Base-by-base conservation (phyloP, 2,888 invertebrate species). In the Crioceris asparagi region DNA sequence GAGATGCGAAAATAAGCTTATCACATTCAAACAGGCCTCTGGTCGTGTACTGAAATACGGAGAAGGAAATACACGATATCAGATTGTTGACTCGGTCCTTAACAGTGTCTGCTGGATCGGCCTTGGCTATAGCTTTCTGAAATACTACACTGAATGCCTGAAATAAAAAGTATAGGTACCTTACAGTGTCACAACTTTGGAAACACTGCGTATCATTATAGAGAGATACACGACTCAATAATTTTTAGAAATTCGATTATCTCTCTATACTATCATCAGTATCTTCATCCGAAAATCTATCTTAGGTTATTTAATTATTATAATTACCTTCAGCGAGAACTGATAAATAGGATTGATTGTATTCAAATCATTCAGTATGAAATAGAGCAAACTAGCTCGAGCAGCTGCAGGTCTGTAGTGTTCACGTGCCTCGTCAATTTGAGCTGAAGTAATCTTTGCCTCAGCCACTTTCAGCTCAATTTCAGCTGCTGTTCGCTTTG, bases 281-380 rank as follows among this genome's bases (percentile, higher is more conserved):
- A n/a, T n/a, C n/a, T n/a, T n/a, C n/a, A n/a, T n/a, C n/a, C n/a
- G n/a, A n/a, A n/a, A n/a, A n/a, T n/a, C n/a, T n/a, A n/a, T n/a
- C n/a, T n/a, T n/a, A n/a, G n/a, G n/a, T n/a, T n/a, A n/a, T n/a
- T n/a, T n/a, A n/a, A n/a, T n/a, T n/a, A n/a, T n/a, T n/a, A n/a
- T n/a, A n/a, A 30, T 38, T 62, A 83, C 90, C 76, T 96, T 94
- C 42, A 96, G 68, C 10, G 94, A 94, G 66, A 96, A 96, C 62
- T 94, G 93, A 63, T 96, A 96, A 53, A 96, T 93, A 1, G 92
- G 92, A 67, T 94, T 93, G 44, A 96, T 93, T 19, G 90, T 92
- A 64, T 92, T 88, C 40, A 96, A 70, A 51, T 96, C 94, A 57
- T 94, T 94, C 26, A 96, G 68, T 49, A 96, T 93, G 56, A 96